These are phyloP conservation scores for Cephus pygmeus DNA, from an alignment of 2,888 invertebrate genomes.

Conservation along the genomic window DNA sequence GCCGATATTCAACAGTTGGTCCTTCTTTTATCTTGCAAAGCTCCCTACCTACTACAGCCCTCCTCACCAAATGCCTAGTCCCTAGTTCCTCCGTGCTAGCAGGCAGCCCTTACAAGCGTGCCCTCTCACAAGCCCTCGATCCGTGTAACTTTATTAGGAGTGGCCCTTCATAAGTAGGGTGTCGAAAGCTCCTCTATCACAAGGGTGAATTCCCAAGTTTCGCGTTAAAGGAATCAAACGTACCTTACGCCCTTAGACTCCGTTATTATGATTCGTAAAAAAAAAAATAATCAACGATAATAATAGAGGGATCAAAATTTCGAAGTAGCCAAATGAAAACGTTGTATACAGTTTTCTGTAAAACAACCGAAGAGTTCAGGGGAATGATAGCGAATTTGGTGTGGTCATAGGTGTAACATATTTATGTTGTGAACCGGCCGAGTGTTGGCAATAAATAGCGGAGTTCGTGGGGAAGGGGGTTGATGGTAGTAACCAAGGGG, in stretches of 20 bases:
- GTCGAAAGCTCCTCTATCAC: background rate
- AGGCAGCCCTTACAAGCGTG: constrained; percentile 46
- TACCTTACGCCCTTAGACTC: no score
- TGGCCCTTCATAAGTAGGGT: constrained; percentile 16
- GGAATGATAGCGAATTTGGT: constrained; percentile 9
- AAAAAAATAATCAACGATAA: no score
- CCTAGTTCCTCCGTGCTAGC: constrained; percentile 13
- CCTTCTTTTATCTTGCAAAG: constrained; percentile 64
- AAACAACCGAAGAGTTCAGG: background rate
- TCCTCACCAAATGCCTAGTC: background rate
- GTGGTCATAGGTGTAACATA: constrained; percentile 60
- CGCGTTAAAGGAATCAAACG: no score
- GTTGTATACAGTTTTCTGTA: no score
- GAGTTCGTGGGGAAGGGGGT: constrained; percentile 34
- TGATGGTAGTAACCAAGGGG: constrained; percentile 26
- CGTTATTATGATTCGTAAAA: no score
- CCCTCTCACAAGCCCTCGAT: constrained; percentile 48
- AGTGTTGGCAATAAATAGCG: constrained; percentile 63
- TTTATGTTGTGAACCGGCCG: constrained; percentile 64
- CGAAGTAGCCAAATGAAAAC: no score
- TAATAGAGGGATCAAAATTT: no score
- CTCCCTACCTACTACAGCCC: constrained; percentile 40
- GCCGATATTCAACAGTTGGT: constrained; percentile 65
- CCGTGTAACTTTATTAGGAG: constrained; percentile 36
- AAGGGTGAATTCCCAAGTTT: no score